Evolutionary conservation across 2,113 vertebrate genomes (phyloP).

Genomic region (Carassius gibelio): DNA sequence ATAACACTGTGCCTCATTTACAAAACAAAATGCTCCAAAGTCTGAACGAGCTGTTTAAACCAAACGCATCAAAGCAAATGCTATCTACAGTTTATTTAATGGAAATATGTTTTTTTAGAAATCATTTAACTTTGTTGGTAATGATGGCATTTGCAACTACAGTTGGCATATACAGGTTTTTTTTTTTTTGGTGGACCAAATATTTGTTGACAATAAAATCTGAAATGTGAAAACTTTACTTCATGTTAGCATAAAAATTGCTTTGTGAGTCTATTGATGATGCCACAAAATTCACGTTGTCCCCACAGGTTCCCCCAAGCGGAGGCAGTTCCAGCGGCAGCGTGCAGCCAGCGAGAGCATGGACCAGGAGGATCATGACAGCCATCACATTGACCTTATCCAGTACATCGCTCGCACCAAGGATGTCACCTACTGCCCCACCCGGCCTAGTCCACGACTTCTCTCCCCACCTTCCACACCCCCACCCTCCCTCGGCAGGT

Average conservation of each 20-base stretch:
- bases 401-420: constrained; percentile 90
- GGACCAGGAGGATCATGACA: constrained; percentile 86
- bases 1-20: too few relatives aligned
- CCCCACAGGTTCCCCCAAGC: constrained; percentile 86
- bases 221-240: background rate
- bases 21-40: too few relatives aligned
- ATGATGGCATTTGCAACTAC: background rate
- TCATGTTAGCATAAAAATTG: background rate
- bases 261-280: background rate
- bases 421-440: constrained; percentile 74
- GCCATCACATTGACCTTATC: constrained; percentile 86
- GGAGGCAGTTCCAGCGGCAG: constrained; percentile 93
- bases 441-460: constrained; percentile 71
- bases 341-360: constrained; percentile 94
- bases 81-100: background rate
- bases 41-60: too few relatives aligned
- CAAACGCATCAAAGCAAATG: too few relatives aligned
- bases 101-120: background rate
- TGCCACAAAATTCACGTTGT: background rate
- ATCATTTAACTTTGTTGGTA: background rate
- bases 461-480: constrained; percentile 83
- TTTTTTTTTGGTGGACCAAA: background rate
- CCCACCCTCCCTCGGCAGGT: constrained; percentile 95
- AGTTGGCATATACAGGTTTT: background rate
- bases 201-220: background rate